Evolutionary conservation across 53 echinoderm and acorn worm genomes (phyloP), one percentile per base, ranked within the genome.

Genomic region (Crossaster papposus): DNA sequence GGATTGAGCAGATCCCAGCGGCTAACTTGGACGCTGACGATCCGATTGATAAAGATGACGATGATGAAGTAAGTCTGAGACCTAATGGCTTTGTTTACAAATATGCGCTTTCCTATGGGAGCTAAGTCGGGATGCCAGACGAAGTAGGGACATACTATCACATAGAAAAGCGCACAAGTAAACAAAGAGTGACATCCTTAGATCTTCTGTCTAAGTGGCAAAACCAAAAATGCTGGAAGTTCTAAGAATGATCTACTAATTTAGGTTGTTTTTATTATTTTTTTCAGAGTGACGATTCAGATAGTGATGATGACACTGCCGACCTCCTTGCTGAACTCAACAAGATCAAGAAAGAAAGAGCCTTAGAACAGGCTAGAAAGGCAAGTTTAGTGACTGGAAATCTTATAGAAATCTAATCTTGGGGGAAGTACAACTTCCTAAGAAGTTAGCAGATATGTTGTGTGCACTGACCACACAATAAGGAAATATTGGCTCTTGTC

Each of bases 1-100:
- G 99, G 20, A 89, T 99, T 23, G 99, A 99, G 75, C 99, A 99
- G 73, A 99, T 99, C 37, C 99, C 99, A 18, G 99, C 96, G 4
- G 99, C 99, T 29, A 99, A 99, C 75, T 91, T 99, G 51, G 99
- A 99, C 88, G 99, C 99, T 23, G 99, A 99, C 89, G 99, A 99
- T 52, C 96, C 99, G 2, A 92, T 94, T 5, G 94, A 94, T 79
- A 93, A 95, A 51, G 93, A 94, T 17, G 95, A 93, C 83, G 89
- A 89, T 52, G 94, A 92, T 76, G 95, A 89, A 77, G 93, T 95
- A 74, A 90, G 90, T 90, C 15, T n/a, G 68, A 23, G 28, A n/a
- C 28, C 28, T 26, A n/a, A n/a, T n/a, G n/a, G n/a, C n/a, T n/a
- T n/a, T n/a, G n/a, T n/a, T n/a, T n/a, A n/a, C n/a, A n/a, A n/a